Evolutionary conservation across 2,888 invertebrate genomes (phyloP).

Genomic region (Andrena hattorfiana): DNA sequence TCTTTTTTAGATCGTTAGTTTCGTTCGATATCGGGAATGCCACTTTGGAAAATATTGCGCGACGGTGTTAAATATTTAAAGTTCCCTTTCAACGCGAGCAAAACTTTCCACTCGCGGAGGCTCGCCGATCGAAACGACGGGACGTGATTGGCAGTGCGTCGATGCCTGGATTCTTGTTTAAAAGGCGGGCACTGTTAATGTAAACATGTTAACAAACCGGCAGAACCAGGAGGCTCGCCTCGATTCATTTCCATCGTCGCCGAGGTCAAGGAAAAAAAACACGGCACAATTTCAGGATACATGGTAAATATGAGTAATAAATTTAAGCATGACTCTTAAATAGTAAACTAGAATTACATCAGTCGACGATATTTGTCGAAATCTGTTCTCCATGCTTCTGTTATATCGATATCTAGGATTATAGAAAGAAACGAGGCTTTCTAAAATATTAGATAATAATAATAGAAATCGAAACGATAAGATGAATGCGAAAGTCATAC

Average conservation of each 20-base stretch:
- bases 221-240: constrained; percentile 75
- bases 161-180: constrained; percentile 26
- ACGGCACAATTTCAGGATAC: constrained; percentile 13
- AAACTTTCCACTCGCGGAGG: constrained; percentile 56
- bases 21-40: not conserved
- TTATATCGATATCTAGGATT: no score
- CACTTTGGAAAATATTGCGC: not conserved
- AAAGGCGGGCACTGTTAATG: constrained; percentile 36
- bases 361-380: no score
- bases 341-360: no score
- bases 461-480: no score
- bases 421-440: no score
- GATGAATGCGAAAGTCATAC: no score
- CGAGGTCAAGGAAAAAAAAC: constrained; percentile 32
- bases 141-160: constrained; percentile 35
- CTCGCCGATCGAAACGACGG: constrained; percentile 34
- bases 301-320: constrained; percentile 4
- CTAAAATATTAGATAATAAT: no score
- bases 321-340: not conserved
- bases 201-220: constrained; percentile 77
- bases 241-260: constrained; percentile 37
- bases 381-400: no score
- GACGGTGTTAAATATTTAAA: not conserved
- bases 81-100: not conserved
- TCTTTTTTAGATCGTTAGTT: no score